A percentile compares a stretch with the other conserved stretches of the same genome.
phyloP scores from a whole-genome alignment of 2,113 vertebrate species.

The Porphyrio hochstetteri region DNA sequence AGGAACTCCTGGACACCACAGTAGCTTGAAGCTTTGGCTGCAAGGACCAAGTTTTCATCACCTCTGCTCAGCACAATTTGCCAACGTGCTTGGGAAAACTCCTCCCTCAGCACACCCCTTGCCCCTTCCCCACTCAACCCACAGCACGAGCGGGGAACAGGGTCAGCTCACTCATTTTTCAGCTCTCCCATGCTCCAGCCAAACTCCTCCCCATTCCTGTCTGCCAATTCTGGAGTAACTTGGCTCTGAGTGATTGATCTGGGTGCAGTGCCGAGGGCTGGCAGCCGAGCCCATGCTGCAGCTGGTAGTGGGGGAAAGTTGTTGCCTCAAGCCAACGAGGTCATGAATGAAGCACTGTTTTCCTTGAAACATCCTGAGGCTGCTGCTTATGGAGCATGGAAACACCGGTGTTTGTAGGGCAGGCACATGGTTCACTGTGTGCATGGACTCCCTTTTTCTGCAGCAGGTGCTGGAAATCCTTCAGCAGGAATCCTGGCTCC shows the following conservation, averaged over 20 bases:
- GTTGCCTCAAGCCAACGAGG: not conserved
- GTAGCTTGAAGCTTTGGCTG: not conserved
- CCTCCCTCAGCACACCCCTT: not conserved
- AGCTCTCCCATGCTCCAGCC: not conserved
- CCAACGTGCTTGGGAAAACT: not conserved
- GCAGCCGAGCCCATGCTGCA: not conserved
- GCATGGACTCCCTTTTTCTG: not conserved
- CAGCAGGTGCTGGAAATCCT: not conserved
- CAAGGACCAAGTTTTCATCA: not conserved
- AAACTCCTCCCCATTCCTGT: not conserved
- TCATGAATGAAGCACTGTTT: slow-evolving; percentile 29
- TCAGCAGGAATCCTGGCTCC: not conserved
- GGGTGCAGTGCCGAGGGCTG: not conserved
- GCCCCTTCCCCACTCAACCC: not conserved
- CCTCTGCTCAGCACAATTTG: not conserved
- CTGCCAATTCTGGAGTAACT: not conserved
- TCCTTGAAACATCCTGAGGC: not conserved
- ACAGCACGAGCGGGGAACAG: not conserved
- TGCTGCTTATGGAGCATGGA: not conserved
- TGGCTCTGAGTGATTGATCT: not conserved
- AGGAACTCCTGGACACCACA: not conserved
- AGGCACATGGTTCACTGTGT: not conserved
- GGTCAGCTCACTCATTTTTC: not conserved
- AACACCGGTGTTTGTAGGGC: not conserved
- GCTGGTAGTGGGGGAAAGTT: not conserved